Base-by-base conservation (phyloP, 2,797 vertebrate species). In the Furcifer pardalis region DNA sequence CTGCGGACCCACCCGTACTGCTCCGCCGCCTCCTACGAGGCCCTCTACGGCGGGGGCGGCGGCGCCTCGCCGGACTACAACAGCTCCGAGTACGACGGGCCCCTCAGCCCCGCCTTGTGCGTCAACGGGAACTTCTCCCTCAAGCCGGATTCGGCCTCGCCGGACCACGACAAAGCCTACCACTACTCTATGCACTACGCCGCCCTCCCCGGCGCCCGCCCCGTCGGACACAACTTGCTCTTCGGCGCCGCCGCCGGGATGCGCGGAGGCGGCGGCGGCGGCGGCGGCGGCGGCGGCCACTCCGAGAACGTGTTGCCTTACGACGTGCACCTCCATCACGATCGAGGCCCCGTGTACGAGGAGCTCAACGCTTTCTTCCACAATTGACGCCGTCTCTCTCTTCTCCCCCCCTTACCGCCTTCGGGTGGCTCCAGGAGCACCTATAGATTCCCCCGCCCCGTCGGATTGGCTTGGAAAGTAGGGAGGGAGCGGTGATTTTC, bases 141-240 rank as follows among this genome's bases (percentile, higher is more conserved):
- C 89, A 98, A 98, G 96, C 97, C 98, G 91, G 93, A 98, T 90
- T 96, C 97, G n/a, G n/a, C n/a, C 77, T 97, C 98, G 69, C 97
- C 98, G 15, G 98, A 99, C 93, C 94, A 97, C 44, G 98, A 99
- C 91, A 97, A 98, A 95, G 97, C 97, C 96, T 99, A 98, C 93
- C 98, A 98, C 88, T 99, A 98, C 94, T 98, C 98, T 97, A 98
- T 99, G 98, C 98, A 99, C 96, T 99, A 98, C 96, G 97, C 98
- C 89, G 96, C 97, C 91, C 96, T 98, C 94, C 96, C 97, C 63
- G 95, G 96, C 72, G 97, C 98, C 91, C 97, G 98, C 68, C 94
- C 97, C 86, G 49, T 95, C 46, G 94, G 96, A 10, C 97, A 97
- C 89, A 96, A 97, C 91, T 83, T 98, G 89, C 94, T 97, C 25